Evolutionary conservation across 2,888 invertebrate genomes (phyloP).

Genomic region (Synergus japonicus): DNA sequence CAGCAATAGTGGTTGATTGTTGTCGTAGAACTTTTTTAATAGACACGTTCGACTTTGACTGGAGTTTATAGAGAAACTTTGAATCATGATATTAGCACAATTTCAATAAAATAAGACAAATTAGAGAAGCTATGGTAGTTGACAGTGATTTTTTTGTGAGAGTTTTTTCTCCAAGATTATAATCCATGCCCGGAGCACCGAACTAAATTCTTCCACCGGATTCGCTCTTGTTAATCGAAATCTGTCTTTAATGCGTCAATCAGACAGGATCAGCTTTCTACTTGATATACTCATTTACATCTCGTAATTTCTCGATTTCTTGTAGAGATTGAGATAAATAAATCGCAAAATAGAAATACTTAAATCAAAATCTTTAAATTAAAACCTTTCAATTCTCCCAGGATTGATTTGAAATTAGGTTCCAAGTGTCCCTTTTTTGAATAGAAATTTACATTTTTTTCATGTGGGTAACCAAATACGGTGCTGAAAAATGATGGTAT

Average conservation of each 20-base stretch:
- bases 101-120: not conserved
- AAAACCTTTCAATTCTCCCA: too few relatives aligned
- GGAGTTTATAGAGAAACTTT: too few relatives aligned
- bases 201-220: not conserved
- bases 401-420: too few relatives aligned
- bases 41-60: too few relatives aligned
- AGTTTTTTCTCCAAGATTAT: not conserved
- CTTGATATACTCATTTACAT: slow-evolving; percentile 22
- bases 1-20: too few relatives aligned
- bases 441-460: not conserved
- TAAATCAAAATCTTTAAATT: too few relatives aligned
- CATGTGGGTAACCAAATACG: not conserved
- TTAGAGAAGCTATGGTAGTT: slow-evolving; percentile 21
- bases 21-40: too few relatives aligned
- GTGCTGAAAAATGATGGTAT: slow-evolving; percentile 27
- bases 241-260: slow-evolving; percentile 27
- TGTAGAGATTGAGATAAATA: too few relatives aligned
- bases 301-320: not conserved
- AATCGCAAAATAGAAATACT: too few relatives aligned
- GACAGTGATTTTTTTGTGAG: not conserved
- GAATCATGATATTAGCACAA: too few relatives aligned
- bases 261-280: slow-evolving; percentile 10
- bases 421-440: not conserved
- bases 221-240: not conserved
- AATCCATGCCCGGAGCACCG: not conserved